Evolutionary conservation across 64 coral and sea anemone genomes (phyloP), one percentile per base, ranked within the genome.

Genomic region (Pocillopora verrucosa): DNA sequence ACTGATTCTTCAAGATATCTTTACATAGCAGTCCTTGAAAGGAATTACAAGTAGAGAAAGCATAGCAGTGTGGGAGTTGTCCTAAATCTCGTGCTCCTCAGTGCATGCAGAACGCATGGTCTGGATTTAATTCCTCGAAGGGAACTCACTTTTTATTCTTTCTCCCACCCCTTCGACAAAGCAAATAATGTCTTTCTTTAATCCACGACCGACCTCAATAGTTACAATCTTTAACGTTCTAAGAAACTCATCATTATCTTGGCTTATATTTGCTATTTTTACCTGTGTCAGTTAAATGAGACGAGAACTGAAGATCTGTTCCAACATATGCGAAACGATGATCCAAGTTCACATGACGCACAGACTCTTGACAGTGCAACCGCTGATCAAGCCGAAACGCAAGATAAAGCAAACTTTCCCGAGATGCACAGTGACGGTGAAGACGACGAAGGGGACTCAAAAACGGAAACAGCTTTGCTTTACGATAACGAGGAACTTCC

Each of bases 321-420:
- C 61, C 91, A 99, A 60, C 95, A 97, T 79, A 80, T 97, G 59
- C 34, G 61, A 76, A 92, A 91, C 24, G 88, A 95, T 22, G 74
- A 93, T 60, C 68, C 61, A 16, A 86, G 78, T 7, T 58, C 75
- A 12, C 88, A 93, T 56, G 95, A 97, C 88, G 88, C 95, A 73
- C 95, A 97, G 79, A 93, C 94, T 68, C 91, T 95, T 63, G 97
- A 99, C 45, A 95, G 94, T 95, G 97, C 97, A 79, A 99, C 97
- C 60, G 87, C 91, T 91, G 97, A 99, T 59, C 97, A 99, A 76
- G 88, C 95, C 13, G 76, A 76, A 91, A 80, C 95, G 14, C 90
- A 99, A 65, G 91, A 99, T 11, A 89, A 86, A 58, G 88, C 76
- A 79, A 79, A 80, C 36, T 85, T 92, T 89, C 82, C 88, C 20